These are phyloP conservation scores for Benitochromis conjunctus DNA, from an alignment of 2,113 vertebrate genomes.

Conservation along the genomic window DNA sequence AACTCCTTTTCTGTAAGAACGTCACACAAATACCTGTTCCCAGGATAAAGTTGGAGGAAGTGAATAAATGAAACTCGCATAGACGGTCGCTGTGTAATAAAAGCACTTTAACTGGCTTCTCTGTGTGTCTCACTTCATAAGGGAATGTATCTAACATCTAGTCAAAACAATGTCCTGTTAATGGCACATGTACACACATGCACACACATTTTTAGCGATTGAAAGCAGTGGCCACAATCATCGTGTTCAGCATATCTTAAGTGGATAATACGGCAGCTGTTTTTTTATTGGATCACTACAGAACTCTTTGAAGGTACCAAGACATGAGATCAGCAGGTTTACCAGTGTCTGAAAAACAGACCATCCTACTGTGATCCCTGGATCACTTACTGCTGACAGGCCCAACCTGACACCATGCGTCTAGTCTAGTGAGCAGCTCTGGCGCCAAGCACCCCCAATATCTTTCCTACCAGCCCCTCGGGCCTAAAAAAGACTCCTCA, in stretches of 20 bases:
- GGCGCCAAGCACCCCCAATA: slow-evolving; percentile 20
- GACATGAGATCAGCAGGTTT: background rate
- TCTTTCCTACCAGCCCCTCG: background rate
- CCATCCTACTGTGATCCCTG: background rate
- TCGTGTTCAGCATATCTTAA: background rate
- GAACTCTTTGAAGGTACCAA: background rate
- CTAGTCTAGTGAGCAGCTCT: background rate
- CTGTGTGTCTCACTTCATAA: background rate
- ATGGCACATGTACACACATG: background rate
- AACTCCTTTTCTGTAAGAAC: background rate
- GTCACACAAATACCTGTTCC: background rate
- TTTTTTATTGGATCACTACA: background rate
- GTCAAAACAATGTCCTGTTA: background rate
- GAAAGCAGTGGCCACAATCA: background rate
- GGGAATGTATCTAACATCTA: background rate
- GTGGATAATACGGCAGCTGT: background rate
- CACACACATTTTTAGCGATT: background rate
- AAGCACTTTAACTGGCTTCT: background rate
- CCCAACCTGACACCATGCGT: slow-evolving; percentile 46
- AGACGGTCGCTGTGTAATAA: background rate
- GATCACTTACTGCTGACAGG: slow-evolving; percentile 56
- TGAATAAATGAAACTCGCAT: too few species aligned
- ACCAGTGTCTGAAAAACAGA: slow-evolving; percentile 1
- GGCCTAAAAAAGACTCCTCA: background rate
- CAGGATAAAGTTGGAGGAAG: background rate